phyloP scores from a whole-genome alignment of 2,888 invertebrate species.

The Anticlea derivata region DNA sequence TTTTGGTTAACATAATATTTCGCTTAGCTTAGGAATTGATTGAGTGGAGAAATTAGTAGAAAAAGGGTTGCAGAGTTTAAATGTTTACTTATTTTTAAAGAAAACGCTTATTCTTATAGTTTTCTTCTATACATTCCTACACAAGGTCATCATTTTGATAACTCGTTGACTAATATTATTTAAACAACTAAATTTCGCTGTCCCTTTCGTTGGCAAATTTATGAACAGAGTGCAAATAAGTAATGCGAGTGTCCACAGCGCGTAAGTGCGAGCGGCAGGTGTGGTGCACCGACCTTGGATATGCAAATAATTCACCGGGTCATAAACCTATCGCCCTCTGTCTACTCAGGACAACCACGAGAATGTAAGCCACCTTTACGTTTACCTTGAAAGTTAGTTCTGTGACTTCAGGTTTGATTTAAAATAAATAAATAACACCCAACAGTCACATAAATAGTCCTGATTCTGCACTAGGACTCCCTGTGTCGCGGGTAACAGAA shows the following conservation, averaged over 20 bases:
- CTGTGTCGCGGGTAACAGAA: no score
- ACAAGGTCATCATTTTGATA: neutral
- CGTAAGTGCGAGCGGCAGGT: conserved; percentile 54
- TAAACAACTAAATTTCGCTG: conserved; percentile 30
- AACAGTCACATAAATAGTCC: no score
- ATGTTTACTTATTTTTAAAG: no score
- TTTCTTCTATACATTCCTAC: no score
- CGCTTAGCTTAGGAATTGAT: no score
- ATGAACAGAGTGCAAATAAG: conserved; percentile 28
- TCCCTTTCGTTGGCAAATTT: conserved; percentile 31
- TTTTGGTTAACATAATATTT: no score
- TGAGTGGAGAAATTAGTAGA: no score
- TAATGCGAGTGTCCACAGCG: conserved; percentile 17
- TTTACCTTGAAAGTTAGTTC: neutral
- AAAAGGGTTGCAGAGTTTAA: no score
- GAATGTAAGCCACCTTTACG: conserved; percentile 23
- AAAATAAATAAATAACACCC: no score
- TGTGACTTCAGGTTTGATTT: neutral
- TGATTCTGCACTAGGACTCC: no score
- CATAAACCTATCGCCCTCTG: conserved; percentile 55
- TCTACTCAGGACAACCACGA: conserved; percentile 38
- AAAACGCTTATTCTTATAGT: no score
- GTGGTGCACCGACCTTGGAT: conserved; percentile 63
- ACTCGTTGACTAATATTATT: conserved; percentile 29
- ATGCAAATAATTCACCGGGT: conserved; percentile 64